Percentiles rank a stretch among this genome's conserved stretches.
phyloP scores from a whole-genome alignment of 2,797 vertebrate species.

The Anguilla marmorata region DNA sequence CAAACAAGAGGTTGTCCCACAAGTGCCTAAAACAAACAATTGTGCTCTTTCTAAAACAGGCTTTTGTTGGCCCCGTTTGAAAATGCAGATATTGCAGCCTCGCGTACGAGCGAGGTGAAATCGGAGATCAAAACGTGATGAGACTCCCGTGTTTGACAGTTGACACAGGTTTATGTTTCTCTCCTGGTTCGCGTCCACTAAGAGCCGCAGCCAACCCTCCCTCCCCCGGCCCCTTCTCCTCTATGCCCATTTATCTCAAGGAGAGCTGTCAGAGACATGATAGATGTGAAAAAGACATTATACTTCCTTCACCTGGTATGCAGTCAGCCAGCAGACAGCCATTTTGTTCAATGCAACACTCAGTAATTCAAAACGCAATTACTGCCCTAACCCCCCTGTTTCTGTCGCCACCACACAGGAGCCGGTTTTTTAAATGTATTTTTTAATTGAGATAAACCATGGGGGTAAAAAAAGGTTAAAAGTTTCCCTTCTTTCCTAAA shows the following conservation, averaged over 20 bases:
- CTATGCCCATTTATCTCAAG: slow-evolving; percentile 72
- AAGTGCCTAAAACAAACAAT: slow-evolving; percentile 47
- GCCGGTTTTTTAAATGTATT: neutral
- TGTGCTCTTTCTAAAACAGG: slow-evolving; percentile 36
- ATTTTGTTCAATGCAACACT: slow-evolving; percentile 43
- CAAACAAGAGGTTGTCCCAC: slow-evolving; percentile 43
- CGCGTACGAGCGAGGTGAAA: slow-evolving; percentile 50
- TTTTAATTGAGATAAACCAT: slow-evolving; percentile 6
- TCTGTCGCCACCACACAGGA: neutral
- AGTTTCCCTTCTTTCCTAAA: slow-evolving; percentile 34
- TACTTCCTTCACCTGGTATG: slow-evolving; percentile 52
- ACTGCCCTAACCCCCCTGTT: neutral
- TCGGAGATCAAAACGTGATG: slow-evolving; percentile 50
- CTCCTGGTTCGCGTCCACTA: slow-evolving; percentile 42
- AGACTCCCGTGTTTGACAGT: slow-evolving; percentile 53
- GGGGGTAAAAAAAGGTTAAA: slow-evolving; percentile 20
- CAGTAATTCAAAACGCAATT: slow-evolving; percentile 24
- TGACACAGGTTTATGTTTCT: slow-evolving; percentile 50
- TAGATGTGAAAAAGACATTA: slow-evolving; percentile 57
- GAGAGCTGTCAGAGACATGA: slow-evolving; percentile 67
- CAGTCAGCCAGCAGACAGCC: slow-evolving; percentile 44
- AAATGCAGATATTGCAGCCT: slow-evolving; percentile 47
- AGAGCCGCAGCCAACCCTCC: slow-evolving; percentile 54
- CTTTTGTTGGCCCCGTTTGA: slow-evolving; percentile 42
- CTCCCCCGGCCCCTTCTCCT: slow-evolving; percentile 42